These are phyloP conservation scores for Hydrocynus forskahlii DNA, from an alignment of 2,797 vertebrate genomes.

Conservation along the genomic window DNA sequence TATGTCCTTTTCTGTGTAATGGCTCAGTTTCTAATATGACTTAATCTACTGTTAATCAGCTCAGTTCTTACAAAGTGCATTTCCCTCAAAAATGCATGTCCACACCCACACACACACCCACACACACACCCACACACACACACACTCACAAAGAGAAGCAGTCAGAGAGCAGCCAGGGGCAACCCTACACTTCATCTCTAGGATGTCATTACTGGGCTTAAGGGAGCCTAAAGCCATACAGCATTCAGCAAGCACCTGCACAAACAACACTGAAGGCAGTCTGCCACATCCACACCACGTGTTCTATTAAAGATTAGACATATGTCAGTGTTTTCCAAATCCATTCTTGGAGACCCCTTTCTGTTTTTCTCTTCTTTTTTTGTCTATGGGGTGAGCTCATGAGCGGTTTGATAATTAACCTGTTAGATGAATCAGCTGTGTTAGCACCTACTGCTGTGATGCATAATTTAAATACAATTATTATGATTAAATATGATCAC, in stretches of 20 bases:
- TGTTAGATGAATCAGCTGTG: no score
- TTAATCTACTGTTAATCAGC: slow-evolving; percentile 16
- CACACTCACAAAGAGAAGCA: background rate
- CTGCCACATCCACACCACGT: background rate
- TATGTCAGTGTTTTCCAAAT: background rate
- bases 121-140: background rate
- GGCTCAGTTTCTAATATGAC: slow-evolving; percentile 22
- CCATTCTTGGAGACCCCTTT: background rate
- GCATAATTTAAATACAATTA: no score
- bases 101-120: slow-evolving; percentile 7
- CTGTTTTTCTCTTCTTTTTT: background rate
- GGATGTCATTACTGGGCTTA: slow-evolving; percentile 15
- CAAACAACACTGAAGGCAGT: background rate
- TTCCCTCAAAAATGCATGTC: background rate
- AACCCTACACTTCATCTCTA: slow-evolving; percentile 14
- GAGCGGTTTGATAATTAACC: no score
- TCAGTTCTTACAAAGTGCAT: slow-evolving; percentile 16
- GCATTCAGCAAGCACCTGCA: slow-evolving; percentile 3
- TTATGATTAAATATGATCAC: no score
- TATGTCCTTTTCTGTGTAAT: slow-evolving; percentile 5
- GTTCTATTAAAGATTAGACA: background rate
- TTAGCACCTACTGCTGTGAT: no score
- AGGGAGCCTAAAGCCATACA: background rate
- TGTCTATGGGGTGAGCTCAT: background rate
- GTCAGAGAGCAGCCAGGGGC: slow-evolving; percentile 14